Percentiles rank a stretch among this genome's conserved stretches.
Conservation (phyloP, 2,797 vertebrate species). For the Mico argentatus region DNA sequence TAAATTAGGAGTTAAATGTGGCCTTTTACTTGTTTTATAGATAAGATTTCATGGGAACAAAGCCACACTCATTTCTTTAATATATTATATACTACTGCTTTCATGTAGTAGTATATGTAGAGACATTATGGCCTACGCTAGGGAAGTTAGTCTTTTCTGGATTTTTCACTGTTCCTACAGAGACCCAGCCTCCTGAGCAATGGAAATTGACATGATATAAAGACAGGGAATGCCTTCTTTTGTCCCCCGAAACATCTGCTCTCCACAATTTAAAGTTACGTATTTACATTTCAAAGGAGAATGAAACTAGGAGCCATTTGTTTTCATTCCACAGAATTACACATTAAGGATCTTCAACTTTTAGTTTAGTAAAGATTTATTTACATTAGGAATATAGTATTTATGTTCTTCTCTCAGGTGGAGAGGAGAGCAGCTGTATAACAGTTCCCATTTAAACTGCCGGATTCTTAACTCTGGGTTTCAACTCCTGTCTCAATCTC, state of each 20-base stretch:
- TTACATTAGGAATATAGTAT: not conserved
- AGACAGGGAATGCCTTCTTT: not conserved
- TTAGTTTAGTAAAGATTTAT: constrained; percentile 34
- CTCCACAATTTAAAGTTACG: not conserved
- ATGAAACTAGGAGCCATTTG: constrained; percentile 27
- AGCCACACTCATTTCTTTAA: not conserved
- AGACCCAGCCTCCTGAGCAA: not conserved
- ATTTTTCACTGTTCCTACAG: not conserved
- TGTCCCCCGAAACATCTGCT: not conserved
- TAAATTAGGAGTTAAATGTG: not conserved
- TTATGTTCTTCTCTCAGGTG: not conserved
- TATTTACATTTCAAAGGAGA: constrained; percentile 36
- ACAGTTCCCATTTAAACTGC: not conserved
- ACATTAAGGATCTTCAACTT: not conserved
- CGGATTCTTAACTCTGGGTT: not conserved
- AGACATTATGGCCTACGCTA: not conserved
- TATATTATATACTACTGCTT: not conserved
- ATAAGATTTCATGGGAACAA: not conserved
- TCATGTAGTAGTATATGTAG: not conserved
- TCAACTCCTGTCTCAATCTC: not conserved
- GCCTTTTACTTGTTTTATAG: not conserved
- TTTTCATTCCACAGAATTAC: constrained; percentile 48
- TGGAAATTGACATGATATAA: not conserved
- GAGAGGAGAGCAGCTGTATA: not conserved
- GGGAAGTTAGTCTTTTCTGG: not conserved